Evolutionary conservation across 2,888 invertebrate genomes (phyloP), one percentile per base, ranked within the genome.

Genomic region (Sicus ferrugineus): DNA sequence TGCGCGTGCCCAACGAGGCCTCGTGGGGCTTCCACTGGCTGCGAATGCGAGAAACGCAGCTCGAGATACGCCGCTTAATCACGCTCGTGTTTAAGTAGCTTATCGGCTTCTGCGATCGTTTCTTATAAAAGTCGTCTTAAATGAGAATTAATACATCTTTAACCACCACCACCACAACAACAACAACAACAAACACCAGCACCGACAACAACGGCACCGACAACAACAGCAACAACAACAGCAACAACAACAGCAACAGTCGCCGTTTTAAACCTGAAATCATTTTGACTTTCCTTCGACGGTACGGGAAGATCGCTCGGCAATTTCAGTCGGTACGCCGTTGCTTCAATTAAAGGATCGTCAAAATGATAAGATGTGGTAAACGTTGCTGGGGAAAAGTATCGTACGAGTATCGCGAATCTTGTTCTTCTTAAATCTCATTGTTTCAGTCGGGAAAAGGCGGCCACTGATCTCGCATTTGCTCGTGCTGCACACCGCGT

Each of bases 141-240:
- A 59, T 59, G 67, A 67, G 59, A 59, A 67, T 59, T 67, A 67
- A 67, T 67, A 59, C 59, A 58, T 67, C 30, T 50, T 14, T 46
- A 46, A 46, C 4, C n/a, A n/a, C n/a, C 31, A 31, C 28, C 50
- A 56, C 63, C 30, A 19, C 64, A 21, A 19, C 50, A 21, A 19
- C 50, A 21, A 11, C 63, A n/a, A 11, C n/a, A n/a, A n/a, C n/a
- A n/a, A n/a, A n/a, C n/a, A n/a, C 14, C 46, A 46, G 19, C 23
- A 66, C 38, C 30, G 11, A 56, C 65, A 66, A 56, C 34, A 54
- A 23, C 54, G 54, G 54, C 62, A 48, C 26, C 63, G 11, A 16
- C 31, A 23, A 42, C 63, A n/a, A 6, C 61, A 19, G 21, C 34
- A 50, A 30, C 58, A 50, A 31, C 28, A 64, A 56, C 63, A 50